phyloP scores from a whole-genome alignment of 2,888 invertebrate genomes.

The Lepidocyrtinus sp. region DNA sequence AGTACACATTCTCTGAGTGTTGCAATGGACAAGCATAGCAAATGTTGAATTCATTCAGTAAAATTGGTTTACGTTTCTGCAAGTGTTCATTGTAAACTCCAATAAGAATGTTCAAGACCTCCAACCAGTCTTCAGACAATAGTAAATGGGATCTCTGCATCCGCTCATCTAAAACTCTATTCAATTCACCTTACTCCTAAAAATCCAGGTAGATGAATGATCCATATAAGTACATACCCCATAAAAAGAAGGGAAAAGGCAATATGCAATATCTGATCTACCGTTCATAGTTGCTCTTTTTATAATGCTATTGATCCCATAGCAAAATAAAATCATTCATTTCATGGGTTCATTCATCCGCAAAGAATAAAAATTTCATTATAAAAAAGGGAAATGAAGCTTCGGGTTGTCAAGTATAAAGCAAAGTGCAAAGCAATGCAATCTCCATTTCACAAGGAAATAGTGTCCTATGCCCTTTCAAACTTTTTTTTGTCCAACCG shows the following conservation, averaged over 20 bases:
- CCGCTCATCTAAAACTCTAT: conserved; percentile 1
- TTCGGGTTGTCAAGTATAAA: background rate
- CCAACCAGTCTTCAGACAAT: no score
- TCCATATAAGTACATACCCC: no score
- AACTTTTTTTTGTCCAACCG: no score
- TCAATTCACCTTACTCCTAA: background rate
- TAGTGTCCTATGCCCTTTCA: background rate
- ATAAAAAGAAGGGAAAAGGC: background rate
- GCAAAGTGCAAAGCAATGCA: conserved; percentile 6
- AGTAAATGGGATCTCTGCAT: background rate
- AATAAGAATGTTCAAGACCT: no score
- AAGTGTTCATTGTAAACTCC: no score
- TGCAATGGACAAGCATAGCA: no score
- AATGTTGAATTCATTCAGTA: background rate
- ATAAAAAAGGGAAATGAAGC: background rate
- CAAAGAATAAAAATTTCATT: conserved; percentile 1
- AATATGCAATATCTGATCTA: background rate
- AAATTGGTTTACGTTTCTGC: conserved; percentile 3
- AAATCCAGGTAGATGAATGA: background rate
- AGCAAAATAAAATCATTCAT: no score
- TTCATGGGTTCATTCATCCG: background rate
- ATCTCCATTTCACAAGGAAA: background rate
- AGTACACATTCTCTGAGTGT: no score
- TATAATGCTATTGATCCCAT: conserved; percentile 1
- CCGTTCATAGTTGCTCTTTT: conserved; percentile 13